Base-by-base conservation (phyloP, 2,113 vertebrate species). In the Rhinolophus ferrumequinum region DNA sequence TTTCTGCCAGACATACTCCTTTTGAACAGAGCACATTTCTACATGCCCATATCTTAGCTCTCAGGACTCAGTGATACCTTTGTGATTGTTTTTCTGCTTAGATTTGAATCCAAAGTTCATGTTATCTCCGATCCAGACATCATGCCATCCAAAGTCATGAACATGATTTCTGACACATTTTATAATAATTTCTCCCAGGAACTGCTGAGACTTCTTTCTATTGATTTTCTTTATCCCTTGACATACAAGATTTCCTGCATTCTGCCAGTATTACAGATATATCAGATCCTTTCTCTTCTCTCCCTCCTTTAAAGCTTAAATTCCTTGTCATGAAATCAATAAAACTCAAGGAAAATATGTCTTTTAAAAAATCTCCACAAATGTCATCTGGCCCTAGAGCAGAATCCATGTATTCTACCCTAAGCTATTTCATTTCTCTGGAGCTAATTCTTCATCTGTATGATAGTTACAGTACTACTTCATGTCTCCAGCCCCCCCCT, bases 281-380 rank as follows among this genome's bases (percentile, higher is more conserved):
- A 81, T 81, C 86, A 47, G 16, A 82, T 19, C 38, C 54, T 58
- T 91, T 72, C 47, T 72, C 47, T 84, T 66, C 80, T 77, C 66
- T 9, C 56, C 41, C 47, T 96, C 76, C 38, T 90, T 80, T 82
- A 66, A 89, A 82, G 79, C 56, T 95, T 88, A 88, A 94, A 47
- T 58, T 91, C 47, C 64, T 82, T 97, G 85, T 81, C 92, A 89
- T 64, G 18, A 95, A 97, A 96, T 96, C 86, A 89, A 95, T 97
- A 88, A 85, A 85, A 91, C n/a, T 86, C 85, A 93, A 79, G 35
- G 82, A 97, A 96, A 94, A 72, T 44, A 83, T 38, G 64, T 47
- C 15, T 64, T 70, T 87, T 83, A 50, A 70, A 69, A 88, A 92
- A 69, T 73, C 28, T 95, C 85, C 85, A 21, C 38, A 91, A 18